Conservation (phyloP, 1,140 invertebrate genomes). For the Aphaenogaster ashmeadi region DNA sequence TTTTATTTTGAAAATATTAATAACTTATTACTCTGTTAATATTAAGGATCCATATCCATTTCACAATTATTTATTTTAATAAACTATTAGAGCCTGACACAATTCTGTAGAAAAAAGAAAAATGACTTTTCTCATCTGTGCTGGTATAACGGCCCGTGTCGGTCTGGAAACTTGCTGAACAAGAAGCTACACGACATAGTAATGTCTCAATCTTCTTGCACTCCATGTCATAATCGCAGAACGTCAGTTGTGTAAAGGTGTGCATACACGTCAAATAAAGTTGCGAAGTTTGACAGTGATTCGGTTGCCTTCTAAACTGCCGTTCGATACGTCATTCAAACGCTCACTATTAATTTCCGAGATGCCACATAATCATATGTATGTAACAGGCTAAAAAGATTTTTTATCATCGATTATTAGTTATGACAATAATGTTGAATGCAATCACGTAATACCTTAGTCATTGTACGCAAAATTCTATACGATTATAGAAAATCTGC, state of each 20-base stretch:
- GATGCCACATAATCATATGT: constrained; percentile 18
- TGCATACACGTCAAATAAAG: constrained; percentile 38
- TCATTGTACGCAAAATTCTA: background rate
- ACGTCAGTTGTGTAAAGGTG: constrained; percentile 24
- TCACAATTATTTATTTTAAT: background rate
- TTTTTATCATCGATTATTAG: constrained; percentile 4
- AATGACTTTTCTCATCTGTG: background rate
- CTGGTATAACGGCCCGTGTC: background rate
- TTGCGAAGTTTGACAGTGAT: constrained; percentile 52
- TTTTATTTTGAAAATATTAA: constrained; percentile 17
- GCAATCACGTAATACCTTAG: background rate
- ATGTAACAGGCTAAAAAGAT: background rate
- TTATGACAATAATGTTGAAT: background rate
- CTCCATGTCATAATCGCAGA: constrained; percentile 16
- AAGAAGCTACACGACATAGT: constrained; percentile 19
- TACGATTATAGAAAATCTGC: constrained; percentile 32
- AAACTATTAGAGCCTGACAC: background rate
- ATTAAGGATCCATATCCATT: background rate
- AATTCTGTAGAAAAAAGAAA: background rate
- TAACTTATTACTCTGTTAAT: background rate
- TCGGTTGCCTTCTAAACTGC: constrained; percentile 35
- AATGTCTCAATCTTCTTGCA: constrained; percentile 48
- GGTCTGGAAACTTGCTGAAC: constrained; percentile 16
- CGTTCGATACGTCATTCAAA: constrained; percentile 54
- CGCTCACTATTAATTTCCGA: constrained; percentile 49